Conservation (phyloP, 2,797 vertebrate genomes). For the Mus minutoides region DNA sequence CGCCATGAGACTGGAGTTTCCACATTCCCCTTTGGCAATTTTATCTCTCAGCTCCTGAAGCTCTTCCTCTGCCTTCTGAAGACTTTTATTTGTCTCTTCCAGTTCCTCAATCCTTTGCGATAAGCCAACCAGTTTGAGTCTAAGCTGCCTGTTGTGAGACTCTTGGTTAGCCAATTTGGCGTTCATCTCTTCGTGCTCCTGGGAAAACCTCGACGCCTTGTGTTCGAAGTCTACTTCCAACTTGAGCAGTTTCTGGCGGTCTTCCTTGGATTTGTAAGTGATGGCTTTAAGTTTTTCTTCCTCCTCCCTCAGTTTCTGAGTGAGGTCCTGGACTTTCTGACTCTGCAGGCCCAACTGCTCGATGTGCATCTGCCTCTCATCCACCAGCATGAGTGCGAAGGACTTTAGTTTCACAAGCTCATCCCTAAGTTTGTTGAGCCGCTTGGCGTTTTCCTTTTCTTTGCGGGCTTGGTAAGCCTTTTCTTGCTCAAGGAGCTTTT, state of each 20-base stretch:
- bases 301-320: constrained; percentile 92
- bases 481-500: constrained; percentile 96
- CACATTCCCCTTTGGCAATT: constrained; percentile 95
- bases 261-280: constrained; percentile 90
- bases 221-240: constrained; percentile 94
- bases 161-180: constrained; percentile 92
- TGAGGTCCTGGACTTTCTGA: constrained; percentile 94
- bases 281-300: constrained; percentile 90
- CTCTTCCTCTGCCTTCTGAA: constrained; percentile 95
- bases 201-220: constrained; percentile 88
- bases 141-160: constrained; percentile 92
- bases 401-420: constrained; percentile 97
- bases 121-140: constrained; percentile 91
- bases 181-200: constrained; percentile 95
- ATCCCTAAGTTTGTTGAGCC: constrained; percentile 92
- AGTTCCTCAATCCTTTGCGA: constrained; percentile 92
- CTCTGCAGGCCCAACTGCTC: constrained; percentile 95
- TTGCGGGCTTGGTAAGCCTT: constrained; percentile 95
- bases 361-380: constrained; percentile 96
- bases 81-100: constrained; percentile 92
- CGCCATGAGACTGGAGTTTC: constrained; percentile 92
- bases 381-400: constrained; percentile 97
- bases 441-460: constrained; percentile 94
- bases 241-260: constrained; percentile 92
- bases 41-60: constrained; percentile 95